Conservation (phyloP, 1,140 invertebrate genomes). For the Tribolium castaneum region DNA sequence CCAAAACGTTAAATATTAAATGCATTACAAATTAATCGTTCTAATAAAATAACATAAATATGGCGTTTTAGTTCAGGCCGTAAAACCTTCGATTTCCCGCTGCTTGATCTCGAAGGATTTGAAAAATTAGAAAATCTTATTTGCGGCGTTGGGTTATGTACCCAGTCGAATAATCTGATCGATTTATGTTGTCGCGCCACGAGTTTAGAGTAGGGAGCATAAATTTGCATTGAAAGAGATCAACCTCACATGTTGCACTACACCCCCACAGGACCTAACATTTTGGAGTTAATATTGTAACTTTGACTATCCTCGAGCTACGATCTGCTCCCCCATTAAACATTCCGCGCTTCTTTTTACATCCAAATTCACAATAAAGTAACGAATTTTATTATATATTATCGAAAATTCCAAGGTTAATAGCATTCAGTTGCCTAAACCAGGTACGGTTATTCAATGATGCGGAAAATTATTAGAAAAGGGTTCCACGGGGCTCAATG, state of each 20-base stretch:
- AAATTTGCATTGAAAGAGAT: slow-evolving; percentile 33
- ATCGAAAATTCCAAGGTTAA: background rate
- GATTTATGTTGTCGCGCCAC: slow-evolving; percentile 25
- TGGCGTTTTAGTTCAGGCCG: background rate
- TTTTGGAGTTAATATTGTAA: slow-evolving; percentile 17
- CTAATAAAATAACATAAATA: background rate
- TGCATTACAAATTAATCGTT: slow-evolving; percentile 7
- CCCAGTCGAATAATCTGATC: slow-evolving; percentile 10
- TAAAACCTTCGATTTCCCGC: background rate
- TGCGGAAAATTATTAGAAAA: slow-evolving; percentile 27
- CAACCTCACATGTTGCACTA: slow-evolving; percentile 21
- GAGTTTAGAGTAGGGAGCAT: slow-evolving; percentile 19
- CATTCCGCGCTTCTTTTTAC: background rate
- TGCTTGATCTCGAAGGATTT: background rate
- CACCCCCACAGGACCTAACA: slow-evolving; percentile 1
- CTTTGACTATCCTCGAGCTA: background rate
- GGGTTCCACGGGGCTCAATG: slow-evolving; percentile 2
- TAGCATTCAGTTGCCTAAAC: slow-evolving; percentile 8
- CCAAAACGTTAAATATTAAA: background rate
- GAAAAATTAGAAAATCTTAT: slow-evolving; percentile 5
- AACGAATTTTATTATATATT: background rate
- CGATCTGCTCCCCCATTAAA: background rate
- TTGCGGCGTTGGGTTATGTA: background rate
- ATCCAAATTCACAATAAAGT: background rate
- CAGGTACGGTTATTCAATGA: slow-evolving; percentile 12